Conservation (phyloP, 2,113 vertebrate species). For the Neodontobutis hainanensis region DNA sequence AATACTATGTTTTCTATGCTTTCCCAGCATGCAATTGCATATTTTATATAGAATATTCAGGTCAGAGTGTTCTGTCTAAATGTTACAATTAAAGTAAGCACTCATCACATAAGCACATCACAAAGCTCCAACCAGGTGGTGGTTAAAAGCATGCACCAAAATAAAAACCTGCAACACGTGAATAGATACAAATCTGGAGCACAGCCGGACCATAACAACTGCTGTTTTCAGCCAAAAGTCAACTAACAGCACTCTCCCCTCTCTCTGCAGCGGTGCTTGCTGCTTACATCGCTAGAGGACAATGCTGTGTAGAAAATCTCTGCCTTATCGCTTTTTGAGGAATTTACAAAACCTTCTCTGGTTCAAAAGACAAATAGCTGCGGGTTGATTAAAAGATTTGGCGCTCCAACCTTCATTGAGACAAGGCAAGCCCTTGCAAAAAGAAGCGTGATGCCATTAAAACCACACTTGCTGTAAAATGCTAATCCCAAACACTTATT, state of each 20-base stretch:
- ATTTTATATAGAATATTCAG: slow-evolving; percentile 14
- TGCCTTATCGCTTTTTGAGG: neutral
- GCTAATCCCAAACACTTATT: slow-evolving; percentile 8
- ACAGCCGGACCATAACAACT: slow-evolving; percentile 9
- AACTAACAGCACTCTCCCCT: neutral
- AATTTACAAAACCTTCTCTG: neutral
- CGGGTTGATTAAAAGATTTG: slow-evolving; percentile 32
- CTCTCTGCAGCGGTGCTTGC: neutral
- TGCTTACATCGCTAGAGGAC: slow-evolving; percentile 14
- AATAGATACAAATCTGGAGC: slow-evolving; percentile 33
- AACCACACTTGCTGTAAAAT: neutral
- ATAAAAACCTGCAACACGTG: slow-evolving; percentile 1
- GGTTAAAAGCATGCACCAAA: neutral
- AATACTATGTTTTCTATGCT: neutral
- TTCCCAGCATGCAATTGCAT: neutral
- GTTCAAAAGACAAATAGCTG: slow-evolving; percentile 11
- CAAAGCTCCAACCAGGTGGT: slow-evolving; percentile 21
- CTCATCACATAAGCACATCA: slow-evolving; percentile 25
- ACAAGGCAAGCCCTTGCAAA: neutral
- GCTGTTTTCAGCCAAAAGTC: slow-evolving; percentile 11
- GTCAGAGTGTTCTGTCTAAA: slow-evolving; percentile 31
- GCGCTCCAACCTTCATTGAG: slow-evolving; percentile 14
- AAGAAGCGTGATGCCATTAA: neutral
- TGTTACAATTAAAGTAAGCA: slow-evolving; percentile 24
- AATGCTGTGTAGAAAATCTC: neutral